A percentile compares a stretch with the other conserved stretches of the same genome.
Evolutionary conservation across 2,797 vertebrate genomes (phyloP).

Genomic region (Onychomys leucogaster): DNA sequence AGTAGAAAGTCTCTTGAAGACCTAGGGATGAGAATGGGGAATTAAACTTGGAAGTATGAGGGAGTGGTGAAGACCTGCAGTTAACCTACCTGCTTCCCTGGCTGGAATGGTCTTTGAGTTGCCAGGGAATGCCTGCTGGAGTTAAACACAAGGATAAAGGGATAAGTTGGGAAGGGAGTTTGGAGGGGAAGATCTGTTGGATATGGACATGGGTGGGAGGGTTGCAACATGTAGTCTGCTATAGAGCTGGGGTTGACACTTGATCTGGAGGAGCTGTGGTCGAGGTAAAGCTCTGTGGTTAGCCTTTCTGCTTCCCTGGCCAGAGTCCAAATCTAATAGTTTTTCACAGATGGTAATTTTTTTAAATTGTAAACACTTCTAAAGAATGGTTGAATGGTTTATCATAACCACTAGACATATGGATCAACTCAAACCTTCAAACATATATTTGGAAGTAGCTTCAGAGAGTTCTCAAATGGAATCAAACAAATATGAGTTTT

Average conservation of each 20-base stretch:
- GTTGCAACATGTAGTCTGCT: too few relatives aligned
- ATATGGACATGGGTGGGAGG: too few relatives aligned
- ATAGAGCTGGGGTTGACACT: too few relatives aligned
- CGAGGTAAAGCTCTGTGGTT: neutral
- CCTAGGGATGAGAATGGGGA: neutral
- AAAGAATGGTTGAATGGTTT: slow-evolving; percentile 1
- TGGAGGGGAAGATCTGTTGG: neutral
- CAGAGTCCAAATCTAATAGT: neutral
- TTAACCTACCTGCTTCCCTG: neutral
- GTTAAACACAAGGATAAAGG: neutral
- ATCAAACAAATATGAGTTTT: slow-evolving; percentile 42
- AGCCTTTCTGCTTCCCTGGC: neutral
- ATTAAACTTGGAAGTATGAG: too few relatives aligned
- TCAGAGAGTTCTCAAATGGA: slow-evolving; percentile 8
- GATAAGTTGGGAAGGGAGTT: too few relatives aligned
- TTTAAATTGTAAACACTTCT: neutral
- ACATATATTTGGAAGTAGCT: neutral
- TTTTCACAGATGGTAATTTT: neutral
- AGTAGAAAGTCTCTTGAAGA: neutral
- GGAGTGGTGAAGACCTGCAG: too few relatives aligned
- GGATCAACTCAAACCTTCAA: slow-evolving; percentile 28
- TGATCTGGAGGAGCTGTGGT: neutral
- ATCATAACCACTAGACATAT: neutral
- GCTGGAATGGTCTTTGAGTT: neutral
- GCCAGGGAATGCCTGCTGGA: too few relatives aligned